Conservation (phyloP, 2,888 invertebrate species). For the Melitaea athalia region DNA sequence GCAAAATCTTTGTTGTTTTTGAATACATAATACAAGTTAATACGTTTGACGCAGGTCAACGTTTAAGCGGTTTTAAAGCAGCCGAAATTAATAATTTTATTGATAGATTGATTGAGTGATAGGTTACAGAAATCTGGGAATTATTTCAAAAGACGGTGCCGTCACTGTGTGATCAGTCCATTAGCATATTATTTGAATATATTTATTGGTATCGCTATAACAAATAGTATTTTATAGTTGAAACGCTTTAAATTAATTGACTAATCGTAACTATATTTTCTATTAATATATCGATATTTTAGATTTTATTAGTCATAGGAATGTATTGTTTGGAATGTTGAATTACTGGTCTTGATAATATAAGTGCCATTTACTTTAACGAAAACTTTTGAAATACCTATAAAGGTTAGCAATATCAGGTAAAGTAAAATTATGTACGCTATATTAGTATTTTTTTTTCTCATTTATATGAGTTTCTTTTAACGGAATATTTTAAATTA, state of each 20-base stretch:
- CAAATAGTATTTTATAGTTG: constrained; percentile 33
- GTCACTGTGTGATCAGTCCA: constrained; percentile 38
- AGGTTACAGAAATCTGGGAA: constrained; percentile 19
- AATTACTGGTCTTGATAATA: background rate
- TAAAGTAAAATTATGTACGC: background rate
- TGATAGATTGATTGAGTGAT: constrained; percentile 16
- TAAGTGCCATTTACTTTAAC: constrained; percentile 1
- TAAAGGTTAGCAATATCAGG: background rate
- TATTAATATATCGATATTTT: background rate
- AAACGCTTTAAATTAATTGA: constrained; percentile 28
- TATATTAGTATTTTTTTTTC: background rate
- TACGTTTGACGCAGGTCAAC: too few relatives aligned
- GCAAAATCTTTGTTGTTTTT: too few relatives aligned
- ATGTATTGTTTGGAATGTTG: background rate
- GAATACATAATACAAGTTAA: too few relatives aligned
- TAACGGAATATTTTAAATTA: background rate
- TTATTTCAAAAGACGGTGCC: constrained; percentile 21
- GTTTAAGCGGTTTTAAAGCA: constrained; percentile 12
- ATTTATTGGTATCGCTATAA: constrained; percentile 29
- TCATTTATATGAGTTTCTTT: background rate
- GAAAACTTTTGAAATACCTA: background rate
- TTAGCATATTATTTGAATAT: constrained; percentile 41
- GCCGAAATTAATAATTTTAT: constrained; percentile 21
- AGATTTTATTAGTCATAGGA: background rate
- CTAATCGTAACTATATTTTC: constrained; percentile 12